These are phyloP conservation scores for Drosophila sp. DNA, from an alignment of 1,140 invertebrate genomes.

Conservation along the genomic window DNA sequence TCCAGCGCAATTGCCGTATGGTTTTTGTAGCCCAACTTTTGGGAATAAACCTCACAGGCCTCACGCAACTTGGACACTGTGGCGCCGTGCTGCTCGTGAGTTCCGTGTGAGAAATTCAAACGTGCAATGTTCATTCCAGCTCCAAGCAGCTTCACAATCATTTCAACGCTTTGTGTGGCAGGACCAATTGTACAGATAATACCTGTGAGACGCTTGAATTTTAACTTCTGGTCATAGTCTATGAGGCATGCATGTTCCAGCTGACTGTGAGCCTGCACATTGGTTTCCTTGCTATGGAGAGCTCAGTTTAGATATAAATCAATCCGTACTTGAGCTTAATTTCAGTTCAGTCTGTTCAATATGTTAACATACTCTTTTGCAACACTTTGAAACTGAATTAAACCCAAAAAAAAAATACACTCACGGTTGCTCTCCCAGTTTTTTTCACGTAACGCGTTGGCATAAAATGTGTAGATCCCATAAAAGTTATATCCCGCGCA, in stretches of 20 bases:
- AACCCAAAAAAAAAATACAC: neutral
- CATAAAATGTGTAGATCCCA: slow-evolving; percentile 77
- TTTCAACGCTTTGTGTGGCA: slow-evolving; percentile 91
- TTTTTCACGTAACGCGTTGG: slow-evolving; percentile 71
- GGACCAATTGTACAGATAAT: slow-evolving; percentile 96
- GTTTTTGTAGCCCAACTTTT: slow-evolving; percentile 56
- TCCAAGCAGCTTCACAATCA: slow-evolving; percentile 96
- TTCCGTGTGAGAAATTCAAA: slow-evolving; percentile 98
- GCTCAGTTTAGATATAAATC: neutral
- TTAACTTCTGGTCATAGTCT: neutral
- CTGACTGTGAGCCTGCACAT: neutral
- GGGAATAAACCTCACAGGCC: slow-evolving; percentile 91
- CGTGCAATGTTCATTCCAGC: slow-evolving; percentile 98
- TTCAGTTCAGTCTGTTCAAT: neutral
- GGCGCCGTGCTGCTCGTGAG: slow-evolving; percentile 95
- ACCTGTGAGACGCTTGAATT: slow-evolving; percentile 90
- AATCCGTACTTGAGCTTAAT: neutral
- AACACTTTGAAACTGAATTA: slow-evolving; percentile 10
- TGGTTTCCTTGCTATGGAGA: neutral
- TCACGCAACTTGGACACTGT: slow-evolving; percentile 94
- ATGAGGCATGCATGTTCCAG: slow-evolving; percentile 26
- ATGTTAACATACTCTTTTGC: neutral
- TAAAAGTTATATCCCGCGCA: slow-evolving; percentile 67
- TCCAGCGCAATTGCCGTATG: slow-evolving; percentile 85
- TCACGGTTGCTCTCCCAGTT: slow-evolving; percentile 53